Evolutionary conservation across 2,797 vertebrate species (phyloP).

Genomic region (Phataginus tetradactyla): DNA sequence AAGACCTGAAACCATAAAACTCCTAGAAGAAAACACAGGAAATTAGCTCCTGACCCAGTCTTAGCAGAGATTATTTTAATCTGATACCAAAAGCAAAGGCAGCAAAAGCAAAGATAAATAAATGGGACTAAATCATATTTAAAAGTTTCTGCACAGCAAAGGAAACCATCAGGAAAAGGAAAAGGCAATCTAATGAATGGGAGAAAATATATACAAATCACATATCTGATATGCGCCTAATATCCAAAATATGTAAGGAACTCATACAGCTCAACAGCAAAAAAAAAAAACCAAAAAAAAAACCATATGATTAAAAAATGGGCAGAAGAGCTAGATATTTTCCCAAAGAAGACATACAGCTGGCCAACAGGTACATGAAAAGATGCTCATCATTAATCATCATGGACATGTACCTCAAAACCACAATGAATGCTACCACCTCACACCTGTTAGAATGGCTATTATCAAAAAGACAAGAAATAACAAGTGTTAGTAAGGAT

Average conservation of each 20-base stretch:
- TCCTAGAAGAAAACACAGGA: background rate
- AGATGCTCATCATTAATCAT: background rate
- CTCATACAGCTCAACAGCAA: background rate
- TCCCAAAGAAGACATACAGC: background rate
- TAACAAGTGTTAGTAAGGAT: background rate
- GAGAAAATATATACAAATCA: constrained; percentile 6
- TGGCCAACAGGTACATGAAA: background rate
- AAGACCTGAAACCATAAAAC: background rate
- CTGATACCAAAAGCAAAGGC: background rate
- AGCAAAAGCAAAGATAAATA: background rate
- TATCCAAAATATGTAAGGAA: background rate
- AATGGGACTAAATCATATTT: background rate
- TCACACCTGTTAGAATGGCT: background rate
- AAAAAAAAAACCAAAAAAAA: background rate
- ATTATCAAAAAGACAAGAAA: constrained; percentile 26
- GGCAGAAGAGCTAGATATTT: background rate
- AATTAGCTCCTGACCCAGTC: background rate
- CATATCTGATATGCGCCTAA: background rate
- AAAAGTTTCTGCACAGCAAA: background rate
- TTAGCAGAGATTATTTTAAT: background rate
- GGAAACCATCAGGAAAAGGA: background rate
- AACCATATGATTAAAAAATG: background rate
- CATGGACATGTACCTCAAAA: background rate
- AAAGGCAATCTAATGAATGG: background rate
- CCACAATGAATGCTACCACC: background rate